These are phyloP conservation scores for Xiphophorus couchianus DNA, from an alignment of 2,113 vertebrate species.

Conservation along the genomic window DNA sequence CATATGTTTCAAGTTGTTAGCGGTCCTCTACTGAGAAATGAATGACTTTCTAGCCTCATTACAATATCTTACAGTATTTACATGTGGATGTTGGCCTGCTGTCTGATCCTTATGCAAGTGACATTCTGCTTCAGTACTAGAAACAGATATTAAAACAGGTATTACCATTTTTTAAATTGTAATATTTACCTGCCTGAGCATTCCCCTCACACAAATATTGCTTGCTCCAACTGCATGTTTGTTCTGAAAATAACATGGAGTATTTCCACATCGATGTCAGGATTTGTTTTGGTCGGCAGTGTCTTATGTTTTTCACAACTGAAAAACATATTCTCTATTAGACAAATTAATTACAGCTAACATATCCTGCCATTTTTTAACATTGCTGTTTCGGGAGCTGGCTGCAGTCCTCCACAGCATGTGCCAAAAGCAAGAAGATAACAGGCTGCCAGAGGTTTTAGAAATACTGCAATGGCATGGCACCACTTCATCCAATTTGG, in stretches of 20 bases:
- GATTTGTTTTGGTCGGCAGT: neutral
- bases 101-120: constrained; percentile 35
- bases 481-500: constrained; percentile 39
- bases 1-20: constrained; percentile 80
- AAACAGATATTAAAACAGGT: neutral
- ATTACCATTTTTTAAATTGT: neutral
- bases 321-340: constrained; percentile 4
- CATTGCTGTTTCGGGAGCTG: constrained; percentile 18
- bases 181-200: neutral
- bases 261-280: neutral
- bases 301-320: neutral
- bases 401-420: neutral
- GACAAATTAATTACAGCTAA: constrained; percentile 16
- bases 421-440: constrained; percentile 37
- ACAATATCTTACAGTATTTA: constrained; percentile 66
- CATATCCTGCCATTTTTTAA: constrained; percentile 16
- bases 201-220: neutral
- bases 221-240: too few relatives aligned
- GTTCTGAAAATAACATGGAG: neutral
- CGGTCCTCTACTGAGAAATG: constrained; percentile 67
- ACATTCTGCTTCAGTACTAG: constrained; percentile 19
- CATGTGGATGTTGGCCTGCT: constrained; percentile 45
- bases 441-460: constrained; percentile 43
- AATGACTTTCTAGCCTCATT: constrained; percentile 66
- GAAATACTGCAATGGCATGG: constrained; percentile 32